Conservation (phyloP, 2,113 vertebrate genomes). For the Lates calcarifer region DNA sequence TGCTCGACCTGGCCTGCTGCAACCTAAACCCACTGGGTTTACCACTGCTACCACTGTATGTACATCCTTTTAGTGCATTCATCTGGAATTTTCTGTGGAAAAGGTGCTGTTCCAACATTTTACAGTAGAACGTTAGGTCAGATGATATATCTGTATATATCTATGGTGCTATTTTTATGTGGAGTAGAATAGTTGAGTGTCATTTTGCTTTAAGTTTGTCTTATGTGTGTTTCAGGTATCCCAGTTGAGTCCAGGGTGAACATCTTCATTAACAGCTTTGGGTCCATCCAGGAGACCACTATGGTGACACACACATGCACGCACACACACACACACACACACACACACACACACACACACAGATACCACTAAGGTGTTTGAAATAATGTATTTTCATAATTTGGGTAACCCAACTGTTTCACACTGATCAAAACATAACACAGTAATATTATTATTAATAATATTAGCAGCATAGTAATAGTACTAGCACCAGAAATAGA, state of each 20-base stretch:
- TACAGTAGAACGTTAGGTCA: no score
- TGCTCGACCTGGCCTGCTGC: no score
- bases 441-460: neutral
- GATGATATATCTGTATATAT: no score
- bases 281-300: conserved; percentile 97
- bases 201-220: neutral
- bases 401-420: neutral
- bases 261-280: conserved; percentile 99
- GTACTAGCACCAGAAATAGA: neutral
- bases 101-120: no score
- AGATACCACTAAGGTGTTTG: no score
- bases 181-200: neutral
- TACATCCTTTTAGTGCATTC: no score
- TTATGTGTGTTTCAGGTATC: conserved; percentile 85
- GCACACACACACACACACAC: conserved; percentile 52
- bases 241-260: conserved; percentile 97
- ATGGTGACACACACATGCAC: conserved; percentile 87
- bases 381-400: neutral
- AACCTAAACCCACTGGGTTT: no score
- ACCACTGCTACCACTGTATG: no score
- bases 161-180: no score
- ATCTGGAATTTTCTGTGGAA: no score
- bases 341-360: neutral
- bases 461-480: neutral
- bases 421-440: neutral